Evolutionary conservation across 2,888 invertebrate species (phyloP), one percentile per base, ranked within the genome.

Genomic region (Leptinotarsa tumamoca): DNA sequence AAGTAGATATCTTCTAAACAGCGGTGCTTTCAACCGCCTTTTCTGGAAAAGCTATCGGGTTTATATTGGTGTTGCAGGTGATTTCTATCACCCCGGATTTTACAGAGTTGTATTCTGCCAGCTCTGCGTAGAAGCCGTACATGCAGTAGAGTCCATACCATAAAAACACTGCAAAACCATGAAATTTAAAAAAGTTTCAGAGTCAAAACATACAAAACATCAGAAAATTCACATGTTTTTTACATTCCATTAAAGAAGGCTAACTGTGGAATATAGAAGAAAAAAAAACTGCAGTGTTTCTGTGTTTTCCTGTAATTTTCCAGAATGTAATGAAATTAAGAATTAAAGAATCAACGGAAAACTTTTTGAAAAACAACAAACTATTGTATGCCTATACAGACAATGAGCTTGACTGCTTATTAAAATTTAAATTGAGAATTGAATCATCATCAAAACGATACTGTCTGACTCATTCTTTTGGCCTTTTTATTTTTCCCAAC

Each of bases 141-240:
- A 86, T 80, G 72, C 83, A 83, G 63, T 82, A 81, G 17, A 85
- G 78, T 52, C 84, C 84, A 67, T 85, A 83, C 85, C 85, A 86
- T 68, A 85, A 73, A 33, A 83, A 61, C 56, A 81, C 84, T 85
- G 71, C 72, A 84, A 84, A 75, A 71, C 56, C 52, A 75, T 58
- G 73, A 67, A 70, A 33, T 43, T 43, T 63, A 73, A 33, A 43
- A 63, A 58, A 23, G n/a, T 67, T 50, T 27, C 18, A 18, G n/a
- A 68, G 50, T 51, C 14, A 54, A 43, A 7, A 50, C 17, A 49
- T 7, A 56, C 15, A 52, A 21, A 21, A 52, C 17, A 17, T 52
- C 4, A 5, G 17, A 15, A 1, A 52, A 52, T 52, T 17, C 0
- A 15, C 0, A 52, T n/a, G 15, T 5, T 7, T 17, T 17, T 17